Evolutionary conservation across 2,113 vertebrate genomes (phyloP), one percentile per base, ranked within the genome.

Genomic region (Tamias sibiricus): DNA sequence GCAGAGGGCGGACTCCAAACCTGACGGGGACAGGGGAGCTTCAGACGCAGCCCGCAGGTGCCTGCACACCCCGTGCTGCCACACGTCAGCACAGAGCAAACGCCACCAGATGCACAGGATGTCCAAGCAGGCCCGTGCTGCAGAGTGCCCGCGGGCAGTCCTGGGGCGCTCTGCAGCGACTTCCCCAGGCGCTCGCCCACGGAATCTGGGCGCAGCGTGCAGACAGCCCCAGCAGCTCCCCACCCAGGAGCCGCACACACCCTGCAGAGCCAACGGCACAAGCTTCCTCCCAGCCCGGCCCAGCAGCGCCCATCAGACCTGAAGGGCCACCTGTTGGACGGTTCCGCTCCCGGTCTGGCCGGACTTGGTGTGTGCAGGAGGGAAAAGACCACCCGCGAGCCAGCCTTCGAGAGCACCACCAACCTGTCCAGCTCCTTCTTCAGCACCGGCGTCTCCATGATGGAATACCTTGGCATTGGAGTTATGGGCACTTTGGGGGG

Each of bases 361-460:
- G 22, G 59, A 83, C 89, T 72, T 24, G 14, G 82, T 57, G 13
- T 2, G 4, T 0, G 1, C 3, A 8, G 47, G 12, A 71, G 7
- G 76, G 75, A 24, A 0, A 14, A 40, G n/a, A 74, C 9, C 30
- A 17, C 13, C 7, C 2, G 8, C 1, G 3, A 57, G 62, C 17
- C 47, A 66, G 49, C 35, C 17, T 19, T 26, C 40, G 20, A 11
- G 72, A 40, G 8, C 2, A 62, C 30, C 22, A 90, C 99, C 96
- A 17, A 99, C 99, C 99, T 99, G 95, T 98, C 98, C 96, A 99
- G 98, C 93, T 99, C 99, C 97, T 99, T 99, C 98, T 99, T 99
- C 80, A 99, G 99, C 42, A 99, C 98, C 0, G 99, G 99, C 0
- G 99, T 99, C 98, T 99, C 99, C 99, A 99, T 99, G 92, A 99